These are phyloP conservation scores for Drymonia ruficornis DNA, from an alignment of 2,888 invertebrate genomes.

Conservation along the genomic window DNA sequence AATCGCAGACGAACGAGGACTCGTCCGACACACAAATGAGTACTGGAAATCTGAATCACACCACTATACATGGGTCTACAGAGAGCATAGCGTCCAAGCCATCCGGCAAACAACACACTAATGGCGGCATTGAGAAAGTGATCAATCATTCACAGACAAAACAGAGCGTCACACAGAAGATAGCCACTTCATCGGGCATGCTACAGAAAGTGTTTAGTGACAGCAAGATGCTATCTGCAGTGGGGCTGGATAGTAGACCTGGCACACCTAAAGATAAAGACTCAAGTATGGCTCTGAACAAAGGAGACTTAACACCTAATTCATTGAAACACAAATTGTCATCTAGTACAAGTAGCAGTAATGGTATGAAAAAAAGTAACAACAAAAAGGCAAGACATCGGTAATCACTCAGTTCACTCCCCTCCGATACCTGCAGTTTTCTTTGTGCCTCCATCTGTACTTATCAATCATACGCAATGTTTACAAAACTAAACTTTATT, in stretches of 20 bases:
- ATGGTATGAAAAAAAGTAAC: conserved; percentile 89
- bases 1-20: conserved; percentile 93
- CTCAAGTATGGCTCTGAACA: conserved; percentile 56
- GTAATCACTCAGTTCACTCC: conserved; percentile 65
- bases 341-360: conserved; percentile 61
- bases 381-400: conserved; percentile 94
- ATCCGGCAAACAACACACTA: conserved; percentile 80
- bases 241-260: conserved; percentile 76
- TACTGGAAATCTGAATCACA: conserved; percentile 72
- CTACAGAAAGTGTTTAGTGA: conserved; percentile 74
- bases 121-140: conserved; percentile 73
- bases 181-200: conserved; percentile 68
- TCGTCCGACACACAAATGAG: conserved; percentile 88
- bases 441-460: conserved; percentile 25
- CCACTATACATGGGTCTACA: conserved; percentile 79
- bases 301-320: conserved; percentile 71
- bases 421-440: conserved; percentile 11
- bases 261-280: conserved; percentile 81
- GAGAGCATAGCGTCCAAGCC: conserved; percentile 80
- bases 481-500: conserved; percentile 29
- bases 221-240: conserved; percentile 70
- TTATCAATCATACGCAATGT: conserved; percentile 30
- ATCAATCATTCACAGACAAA: conserved; percentile 67
- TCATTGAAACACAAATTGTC: conserved; percentile 82
- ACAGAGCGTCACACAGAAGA: conserved; percentile 73